These are phyloP conservation scores for Plusia festucae DNA, from an alignment of 2,888 invertebrate genomes.

Conservation along the genomic window DNA sequence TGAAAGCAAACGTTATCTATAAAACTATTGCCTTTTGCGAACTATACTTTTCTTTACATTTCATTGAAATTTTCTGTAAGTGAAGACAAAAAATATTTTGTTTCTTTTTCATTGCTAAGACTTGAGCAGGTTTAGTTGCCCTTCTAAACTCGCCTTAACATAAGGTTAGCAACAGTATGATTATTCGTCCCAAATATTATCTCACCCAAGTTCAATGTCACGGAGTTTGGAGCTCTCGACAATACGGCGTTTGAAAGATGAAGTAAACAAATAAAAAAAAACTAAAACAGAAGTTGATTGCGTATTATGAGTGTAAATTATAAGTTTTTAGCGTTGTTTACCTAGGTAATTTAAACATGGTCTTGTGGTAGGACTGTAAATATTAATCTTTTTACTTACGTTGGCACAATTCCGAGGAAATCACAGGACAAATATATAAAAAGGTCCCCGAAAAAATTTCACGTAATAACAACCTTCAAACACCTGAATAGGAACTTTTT, in stretches of 20 bases:
- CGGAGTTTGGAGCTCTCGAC: background rate
- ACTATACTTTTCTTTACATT: no score
- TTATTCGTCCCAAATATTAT: background rate
- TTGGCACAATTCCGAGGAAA: background rate
- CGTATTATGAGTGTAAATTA: no score
- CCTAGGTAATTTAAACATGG: background rate
- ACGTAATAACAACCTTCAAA: no score
- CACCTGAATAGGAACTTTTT: no score
- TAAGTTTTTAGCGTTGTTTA: background rate
- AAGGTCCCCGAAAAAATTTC: no score
- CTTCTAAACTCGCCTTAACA: background rate
- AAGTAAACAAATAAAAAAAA: background rate
- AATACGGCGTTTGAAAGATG: background rate
- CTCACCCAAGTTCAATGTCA: constrained; percentile 6
- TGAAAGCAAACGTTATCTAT: no score
- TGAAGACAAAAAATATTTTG: no score
- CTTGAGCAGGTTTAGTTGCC: no score
- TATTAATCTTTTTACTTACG: background rate
- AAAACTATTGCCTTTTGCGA: no score
- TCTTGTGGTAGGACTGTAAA: background rate
- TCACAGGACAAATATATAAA: no score
- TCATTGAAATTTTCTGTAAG: no score
- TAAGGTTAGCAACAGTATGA: background rate
- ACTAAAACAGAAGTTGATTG: background rate
- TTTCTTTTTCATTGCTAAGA: no score